Percentiles rank a stretch among this genome's conserved stretches.
phyloP scores from a whole-genome alignment of 2,797 vertebrate species.

The Melopsittacus undulatus region DNA sequence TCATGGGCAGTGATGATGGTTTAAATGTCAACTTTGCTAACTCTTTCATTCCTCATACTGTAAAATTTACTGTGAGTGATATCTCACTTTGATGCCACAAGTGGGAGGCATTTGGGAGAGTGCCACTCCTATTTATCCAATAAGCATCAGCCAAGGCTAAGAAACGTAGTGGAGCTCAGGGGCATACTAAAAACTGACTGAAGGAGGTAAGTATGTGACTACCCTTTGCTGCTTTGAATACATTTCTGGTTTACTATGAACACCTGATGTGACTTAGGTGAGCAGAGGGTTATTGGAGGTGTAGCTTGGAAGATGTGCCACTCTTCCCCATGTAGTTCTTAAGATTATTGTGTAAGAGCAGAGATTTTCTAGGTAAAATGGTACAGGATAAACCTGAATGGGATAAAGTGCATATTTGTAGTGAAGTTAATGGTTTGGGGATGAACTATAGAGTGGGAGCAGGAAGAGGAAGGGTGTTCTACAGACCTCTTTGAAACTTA shows the following conservation, averaged over 20 bases:
- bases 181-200: neutral
- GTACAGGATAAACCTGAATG: neutral
- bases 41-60: slow-evolving; percentile 56
- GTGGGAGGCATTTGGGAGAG: slow-evolving; percentile 54
- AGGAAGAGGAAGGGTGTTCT: neutral
- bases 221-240: neutral
- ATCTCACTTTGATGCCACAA: slow-evolving; percentile 58
- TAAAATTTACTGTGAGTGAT: slow-evolving; percentile 51
- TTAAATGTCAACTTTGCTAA: slow-evolving; percentile 69
- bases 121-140: slow-evolving; percentile 26
- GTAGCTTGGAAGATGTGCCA: neutral
- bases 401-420: accelerated
- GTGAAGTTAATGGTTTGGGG: neutral
- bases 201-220: neutral
- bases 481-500: neutral
- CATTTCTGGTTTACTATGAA: neutral
- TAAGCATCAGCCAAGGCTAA: slow-evolving; percentile 21
- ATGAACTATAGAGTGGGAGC: neutral
- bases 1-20: slow-evolving; percentile 52
- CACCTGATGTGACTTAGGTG: neutral
- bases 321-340: neutral
- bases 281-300: neutral
- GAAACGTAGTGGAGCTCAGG: slow-evolving; percentile 25
- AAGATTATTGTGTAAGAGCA: neutral
- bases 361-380: neutral